These are phyloP conservation scores for Lysandra bellargus DNA, from an alignment of 2,888 invertebrate genomes.

Conservation along the genomic window DNA sequence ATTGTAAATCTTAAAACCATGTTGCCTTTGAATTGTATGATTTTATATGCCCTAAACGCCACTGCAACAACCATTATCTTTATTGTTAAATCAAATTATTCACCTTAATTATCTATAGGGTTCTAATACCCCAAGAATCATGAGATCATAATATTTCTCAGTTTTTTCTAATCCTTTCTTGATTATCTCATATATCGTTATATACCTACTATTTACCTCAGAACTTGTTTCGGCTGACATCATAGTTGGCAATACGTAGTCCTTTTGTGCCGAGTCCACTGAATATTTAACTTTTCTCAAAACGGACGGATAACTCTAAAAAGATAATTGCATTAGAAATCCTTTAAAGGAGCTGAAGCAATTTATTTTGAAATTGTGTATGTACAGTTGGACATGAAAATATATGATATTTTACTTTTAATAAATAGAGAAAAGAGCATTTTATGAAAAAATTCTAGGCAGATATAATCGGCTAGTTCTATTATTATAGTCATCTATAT, in stretches of 20 bases:
- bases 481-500: neutral
- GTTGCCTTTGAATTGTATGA: too few relatives aligned
- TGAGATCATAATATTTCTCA: too few relatives aligned
- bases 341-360: slow-evolving; percentile 10
- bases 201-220: slow-evolving; percentile 49
- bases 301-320: slow-evolving; percentile 73
- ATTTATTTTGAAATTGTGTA: slow-evolving; percentile 25
- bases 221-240: slow-evolving; percentile 52
- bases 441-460: too few relatives aligned
- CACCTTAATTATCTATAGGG: too few relatives aligned
- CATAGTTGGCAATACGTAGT: slow-evolving; percentile 71
- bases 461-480: neutral
- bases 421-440: neutral
- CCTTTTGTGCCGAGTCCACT: slow-evolving; percentile 63
- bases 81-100: too few relatives aligned
- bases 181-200: neutral
- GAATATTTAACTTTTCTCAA: slow-evolving; percentile 65
- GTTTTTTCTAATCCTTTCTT: neutral
- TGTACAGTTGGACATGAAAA: neutral
- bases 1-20: neutral
- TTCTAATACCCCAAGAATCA: too few relatives aligned
- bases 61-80: too few relatives aligned
- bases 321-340: slow-evolving; percentile 36
- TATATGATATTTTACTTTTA: neutral
- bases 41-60: too few relatives aligned